Evolutionary conservation across 2,797 vertebrate species (phyloP).

Genomic region (Glyptemys insculpta): DNA sequence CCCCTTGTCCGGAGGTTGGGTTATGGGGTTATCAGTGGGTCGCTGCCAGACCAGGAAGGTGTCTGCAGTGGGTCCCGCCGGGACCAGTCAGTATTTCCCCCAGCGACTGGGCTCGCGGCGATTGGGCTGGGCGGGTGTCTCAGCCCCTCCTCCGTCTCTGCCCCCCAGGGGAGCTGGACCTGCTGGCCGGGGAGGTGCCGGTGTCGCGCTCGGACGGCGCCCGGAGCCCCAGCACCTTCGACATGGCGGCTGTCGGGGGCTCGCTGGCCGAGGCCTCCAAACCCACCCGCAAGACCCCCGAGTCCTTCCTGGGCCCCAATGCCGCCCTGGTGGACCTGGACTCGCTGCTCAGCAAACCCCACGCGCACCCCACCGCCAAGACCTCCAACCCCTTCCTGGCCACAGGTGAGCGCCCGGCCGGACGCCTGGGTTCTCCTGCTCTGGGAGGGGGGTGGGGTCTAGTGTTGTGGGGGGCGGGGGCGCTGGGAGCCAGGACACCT

Average conservation of each 20-base stretch:
- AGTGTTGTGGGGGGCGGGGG: no score
- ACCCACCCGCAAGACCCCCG: slow-evolving; percentile 89
- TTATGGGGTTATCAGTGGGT: not conserved
- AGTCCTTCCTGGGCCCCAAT: slow-evolving; percentile 94
- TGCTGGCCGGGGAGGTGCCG: slow-evolving; percentile 79
- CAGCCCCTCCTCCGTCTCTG: not conserved
- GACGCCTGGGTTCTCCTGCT: not conserved
- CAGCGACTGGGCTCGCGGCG: no score
- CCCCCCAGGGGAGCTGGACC: slow-evolving; percentile 85
- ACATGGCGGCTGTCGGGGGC: slow-evolving; percentile 82
- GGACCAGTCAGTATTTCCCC: not conserved
- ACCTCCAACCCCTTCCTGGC: slow-evolving; percentile 76
- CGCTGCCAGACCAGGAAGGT: no score
- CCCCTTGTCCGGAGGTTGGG: not conserved
- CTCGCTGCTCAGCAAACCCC: slow-evolving; percentile 88
- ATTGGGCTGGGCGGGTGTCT: not conserved
- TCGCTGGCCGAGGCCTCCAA: slow-evolving; percentile 80
- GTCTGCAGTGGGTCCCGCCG: not conserved
- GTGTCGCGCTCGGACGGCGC: slow-evolving; percentile 4
- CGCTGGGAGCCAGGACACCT: not conserved
- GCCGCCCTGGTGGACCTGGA: slow-evolving; percentile 94
- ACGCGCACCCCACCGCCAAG: slow-evolving; percentile 44
- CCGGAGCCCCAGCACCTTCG: slow-evolving; percentile 86
- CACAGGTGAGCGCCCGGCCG: slow-evolving; percentile 43
- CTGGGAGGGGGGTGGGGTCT: no score